phyloP scores from a whole-genome alignment of 2,888 invertebrate species.

The Orthosia cruda region DNA sequence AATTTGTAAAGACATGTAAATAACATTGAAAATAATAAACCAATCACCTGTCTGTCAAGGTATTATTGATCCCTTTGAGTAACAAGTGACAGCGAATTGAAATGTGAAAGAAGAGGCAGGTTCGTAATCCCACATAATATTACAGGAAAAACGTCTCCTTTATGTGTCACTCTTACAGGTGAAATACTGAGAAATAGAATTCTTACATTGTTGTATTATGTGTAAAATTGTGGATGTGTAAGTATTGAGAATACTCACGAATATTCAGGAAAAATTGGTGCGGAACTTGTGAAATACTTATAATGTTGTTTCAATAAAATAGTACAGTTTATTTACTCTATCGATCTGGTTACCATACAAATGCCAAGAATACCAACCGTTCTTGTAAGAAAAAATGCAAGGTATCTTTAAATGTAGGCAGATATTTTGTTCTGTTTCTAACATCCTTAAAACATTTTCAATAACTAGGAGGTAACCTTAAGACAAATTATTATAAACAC shows the following conservation, averaged over 20 bases:
- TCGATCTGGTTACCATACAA: not conserved
- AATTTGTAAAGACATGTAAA: not conserved
- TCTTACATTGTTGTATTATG: not conserved
- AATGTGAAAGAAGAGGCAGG: slow-evolving; percentile 25
- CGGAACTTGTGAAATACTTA: slow-evolving; percentile 3
- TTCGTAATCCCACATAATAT: slow-evolving; percentile 6
- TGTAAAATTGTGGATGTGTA: not conserved
- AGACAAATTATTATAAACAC: too few species aligned
- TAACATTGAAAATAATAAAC: slow-evolving; percentile 18
- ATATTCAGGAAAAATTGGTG: slow-evolving; percentile 17
- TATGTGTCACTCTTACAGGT: slow-evolving; percentile 2
- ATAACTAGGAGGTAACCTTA: too few species aligned
- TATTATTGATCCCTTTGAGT: slow-evolving; percentile 21
- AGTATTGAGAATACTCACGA: slow-evolving; percentile 13
- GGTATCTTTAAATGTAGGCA: not conserved
- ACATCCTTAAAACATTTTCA: too few species aligned
- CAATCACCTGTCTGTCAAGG: not conserved
- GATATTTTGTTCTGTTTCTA: not conserved
- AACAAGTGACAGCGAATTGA: slow-evolving; percentile 37
- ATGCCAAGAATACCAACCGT: not conserved
- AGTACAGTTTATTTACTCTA: not conserved
- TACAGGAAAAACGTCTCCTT: slow-evolving; percentile 18
- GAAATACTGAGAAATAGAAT: slow-evolving; percentile 8
- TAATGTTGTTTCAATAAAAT: slow-evolving; percentile 10
- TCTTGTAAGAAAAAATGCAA: not conserved